phyloP scores from a whole-genome alignment of 2,888 invertebrate species.

The Morinoia aosen region DNA sequence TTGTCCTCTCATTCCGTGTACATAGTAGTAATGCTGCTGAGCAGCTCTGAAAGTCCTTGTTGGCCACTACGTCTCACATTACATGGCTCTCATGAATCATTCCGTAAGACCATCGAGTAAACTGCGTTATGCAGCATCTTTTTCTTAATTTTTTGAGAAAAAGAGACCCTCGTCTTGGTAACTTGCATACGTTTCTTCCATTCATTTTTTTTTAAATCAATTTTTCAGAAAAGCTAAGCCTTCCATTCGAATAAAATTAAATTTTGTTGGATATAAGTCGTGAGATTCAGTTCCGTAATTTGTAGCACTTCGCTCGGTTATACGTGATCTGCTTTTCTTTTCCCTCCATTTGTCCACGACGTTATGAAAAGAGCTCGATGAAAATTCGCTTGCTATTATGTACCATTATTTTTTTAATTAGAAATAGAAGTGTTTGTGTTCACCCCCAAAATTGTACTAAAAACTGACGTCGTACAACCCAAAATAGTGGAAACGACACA shows the following conservation, averaged over 20 bases:
- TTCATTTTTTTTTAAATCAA: background rate
- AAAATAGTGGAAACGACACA: background rate
- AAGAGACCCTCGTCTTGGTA: background rate
- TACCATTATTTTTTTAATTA: background rate
- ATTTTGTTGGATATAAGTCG: too few species aligned
- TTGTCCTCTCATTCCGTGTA: slow-evolving; percentile 22
- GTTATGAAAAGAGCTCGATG: background rate
- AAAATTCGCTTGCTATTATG: background rate
- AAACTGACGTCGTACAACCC: background rate
- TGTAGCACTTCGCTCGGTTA: background rate
- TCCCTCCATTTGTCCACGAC: background rate
- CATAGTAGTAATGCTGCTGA: slow-evolving; percentile 11
- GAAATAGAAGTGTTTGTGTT: background rate
- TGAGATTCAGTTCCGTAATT: too few species aligned
- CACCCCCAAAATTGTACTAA: background rate
- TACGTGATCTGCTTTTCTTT: background rate
- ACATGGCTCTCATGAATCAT: background rate
- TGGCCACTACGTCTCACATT: background rate
- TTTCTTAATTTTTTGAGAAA: background rate
- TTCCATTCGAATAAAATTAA: background rate
- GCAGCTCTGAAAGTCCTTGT: background rate
- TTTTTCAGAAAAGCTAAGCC: background rate
- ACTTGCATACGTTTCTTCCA: background rate
- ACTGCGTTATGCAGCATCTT: background rate
- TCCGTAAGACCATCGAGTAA: background rate